Evolutionary conservation across 1,140 invertebrate genomes (phyloP), one percentile per base, ranked within the genome.

Genomic region (Diachasma alloeum): DNA sequence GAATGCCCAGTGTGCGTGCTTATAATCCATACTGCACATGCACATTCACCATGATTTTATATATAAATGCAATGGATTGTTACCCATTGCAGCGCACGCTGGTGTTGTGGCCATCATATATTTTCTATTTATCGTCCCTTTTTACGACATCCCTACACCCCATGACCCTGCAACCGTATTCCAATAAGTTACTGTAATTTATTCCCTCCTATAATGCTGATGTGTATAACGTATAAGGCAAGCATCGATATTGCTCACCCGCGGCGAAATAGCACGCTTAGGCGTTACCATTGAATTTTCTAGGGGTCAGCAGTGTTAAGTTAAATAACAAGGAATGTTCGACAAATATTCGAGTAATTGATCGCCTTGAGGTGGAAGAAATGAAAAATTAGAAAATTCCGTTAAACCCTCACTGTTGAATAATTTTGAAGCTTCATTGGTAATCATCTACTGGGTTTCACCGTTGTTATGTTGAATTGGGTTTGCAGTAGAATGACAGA

Each of bases 91-190:
- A 68, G 10, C 39, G n/a, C 36, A 10, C 39, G 19, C 19, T 73
- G 11, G 17, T 53, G 48, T 74, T 63, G 59, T 63, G 59, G 72
- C 36, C n/a, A 36, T 63, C 72, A 31, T 56, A 77, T 68, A 77
- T 77, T 72, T 77, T 59, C 48, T 70, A 77, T 77, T 73, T 73
- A 77, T 73, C 44, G 39, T 67, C 24, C 63, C 63, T 73, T 73
- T 77, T 69, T 22, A 72, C 39, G 42, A 76, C 53, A 46, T 24
- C 39, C 56, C 19, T 24, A 72, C 69, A 69, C 53, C 68, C 59
- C 59, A 44, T 72, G 69, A 76, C 36, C 75, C 56, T 37, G 75
- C 59, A 48, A 63, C 70, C 75, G 56, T 76, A 76, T 76, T 76
- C 69, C 56, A 76, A 67, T 66, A 76, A 67, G 48, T 73, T 73